phyloP scores from a whole-genome alignment of 2,113 vertebrate genomes.

The Pteruthius melanotis region DNA sequence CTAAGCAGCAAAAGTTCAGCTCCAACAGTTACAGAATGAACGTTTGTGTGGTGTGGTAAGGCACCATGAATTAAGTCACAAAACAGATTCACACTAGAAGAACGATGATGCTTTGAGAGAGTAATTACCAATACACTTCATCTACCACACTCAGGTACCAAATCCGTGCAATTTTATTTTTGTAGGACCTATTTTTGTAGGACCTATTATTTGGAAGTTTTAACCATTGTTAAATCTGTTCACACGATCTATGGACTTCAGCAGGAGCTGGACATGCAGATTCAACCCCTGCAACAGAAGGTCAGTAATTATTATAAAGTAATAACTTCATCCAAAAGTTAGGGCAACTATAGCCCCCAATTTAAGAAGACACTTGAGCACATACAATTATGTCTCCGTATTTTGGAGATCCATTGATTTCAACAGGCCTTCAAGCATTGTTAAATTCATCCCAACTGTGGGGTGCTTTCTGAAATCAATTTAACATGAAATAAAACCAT shows the following conservation, averaged over 20 bases:
- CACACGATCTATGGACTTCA: background rate
- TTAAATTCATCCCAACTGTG: background rate
- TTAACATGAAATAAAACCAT: background rate
- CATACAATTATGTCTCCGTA: background rate
- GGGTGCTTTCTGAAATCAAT: constrained; percentile 7
- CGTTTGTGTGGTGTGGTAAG: background rate
- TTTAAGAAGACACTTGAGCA: background rate
- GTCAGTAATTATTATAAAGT: background rate
- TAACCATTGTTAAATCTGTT: background rate
- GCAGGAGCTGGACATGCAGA: background rate
- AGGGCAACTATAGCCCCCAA: background rate
- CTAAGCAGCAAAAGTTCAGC: background rate
- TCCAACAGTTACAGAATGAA: background rate
- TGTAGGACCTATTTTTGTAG: background rate
- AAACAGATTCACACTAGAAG: background rate
- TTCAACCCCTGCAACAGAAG: background rate
- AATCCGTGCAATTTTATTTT: background rate
- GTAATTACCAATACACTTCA: background rate
- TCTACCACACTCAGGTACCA: background rate
- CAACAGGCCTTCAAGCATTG: background rate
- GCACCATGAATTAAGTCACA: background rate
- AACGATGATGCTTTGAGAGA: background rate
- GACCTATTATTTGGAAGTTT: background rate
- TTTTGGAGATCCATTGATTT: background rate
- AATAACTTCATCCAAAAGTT: background rate